These are phyloP conservation scores for Platycercus adscitus DNA, from an alignment of 2,113 vertebrate species.

Conservation along the genomic window DNA sequence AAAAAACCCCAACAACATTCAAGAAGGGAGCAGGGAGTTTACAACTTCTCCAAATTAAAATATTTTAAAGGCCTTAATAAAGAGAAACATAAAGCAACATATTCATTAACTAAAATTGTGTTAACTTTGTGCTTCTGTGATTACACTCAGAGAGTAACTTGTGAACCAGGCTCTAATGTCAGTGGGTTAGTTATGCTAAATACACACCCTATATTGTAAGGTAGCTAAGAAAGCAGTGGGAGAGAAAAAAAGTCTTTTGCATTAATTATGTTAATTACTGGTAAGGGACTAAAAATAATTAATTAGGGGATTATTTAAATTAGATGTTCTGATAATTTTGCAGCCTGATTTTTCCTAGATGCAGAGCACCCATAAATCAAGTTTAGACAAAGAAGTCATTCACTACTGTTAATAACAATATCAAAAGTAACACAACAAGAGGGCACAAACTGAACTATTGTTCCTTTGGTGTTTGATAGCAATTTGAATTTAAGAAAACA, in stretches of 20 bases:
- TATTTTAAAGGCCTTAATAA: not conserved
- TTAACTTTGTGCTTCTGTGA: not conserved
- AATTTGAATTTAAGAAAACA: not conserved
- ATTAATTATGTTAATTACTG: not conserved
- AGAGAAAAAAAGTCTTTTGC: not conserved
- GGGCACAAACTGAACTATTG: not conserved
- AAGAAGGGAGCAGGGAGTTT: not conserved
- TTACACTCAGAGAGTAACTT: not conserved
- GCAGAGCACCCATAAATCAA: conserved; percentile 23
- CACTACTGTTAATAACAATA: not conserved
- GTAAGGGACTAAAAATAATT: not conserved
- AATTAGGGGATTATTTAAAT: not conserved
- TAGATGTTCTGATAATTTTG: not conserved
- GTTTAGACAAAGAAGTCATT: not conserved
- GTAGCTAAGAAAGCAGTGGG: not conserved
- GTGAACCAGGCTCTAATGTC: not conserved
- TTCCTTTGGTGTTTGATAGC: conserved; percentile 60
- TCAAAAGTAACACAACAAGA: conserved; percentile 2
- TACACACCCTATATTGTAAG: not conserved
- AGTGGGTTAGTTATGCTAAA: not conserved
- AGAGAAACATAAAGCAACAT: not conserved
- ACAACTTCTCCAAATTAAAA: not conserved
- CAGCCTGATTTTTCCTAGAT: conserved; percentile 4
- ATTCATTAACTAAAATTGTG: not conserved
- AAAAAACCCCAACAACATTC: not conserved